Conservation (phyloP, 2,113 vertebrate species). For the Campylomormyrus numenius region DNA sequence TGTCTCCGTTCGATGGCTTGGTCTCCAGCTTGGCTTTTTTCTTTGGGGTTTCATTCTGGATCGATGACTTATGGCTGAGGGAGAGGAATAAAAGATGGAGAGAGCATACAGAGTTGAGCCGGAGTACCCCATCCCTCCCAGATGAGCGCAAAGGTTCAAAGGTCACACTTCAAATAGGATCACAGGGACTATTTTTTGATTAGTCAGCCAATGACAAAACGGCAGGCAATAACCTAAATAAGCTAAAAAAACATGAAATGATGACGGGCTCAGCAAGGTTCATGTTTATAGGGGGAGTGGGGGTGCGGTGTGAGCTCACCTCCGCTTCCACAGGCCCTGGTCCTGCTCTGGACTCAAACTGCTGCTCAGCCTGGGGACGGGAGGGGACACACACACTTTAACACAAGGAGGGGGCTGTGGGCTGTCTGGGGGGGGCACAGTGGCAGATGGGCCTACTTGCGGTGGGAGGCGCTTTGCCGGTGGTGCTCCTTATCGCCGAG, state of each 20-base stretch:
- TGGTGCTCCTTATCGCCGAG: constrained; percentile 93
- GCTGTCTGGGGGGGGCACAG: background rate
- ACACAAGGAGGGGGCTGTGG: background rate
- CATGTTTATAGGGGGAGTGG: background rate
- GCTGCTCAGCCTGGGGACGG: constrained; percentile 72
- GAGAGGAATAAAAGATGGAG: background rate
- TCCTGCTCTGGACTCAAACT: constrained; percentile 94
- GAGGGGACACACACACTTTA: constrained; percentile 27
- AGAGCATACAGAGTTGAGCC: background rate
- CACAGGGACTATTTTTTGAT: background rate
- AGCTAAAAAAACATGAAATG: constrained; percentile 14
- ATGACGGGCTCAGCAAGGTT: background rate
- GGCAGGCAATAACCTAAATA: constrained; percentile 17
- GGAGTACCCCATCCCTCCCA: background rate
- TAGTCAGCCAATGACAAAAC: background rate
- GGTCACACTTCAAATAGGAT: background rate
- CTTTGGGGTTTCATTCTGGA: constrained; percentile 99
- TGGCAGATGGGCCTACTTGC: constrained; percentile 68
- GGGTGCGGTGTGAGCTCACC: constrained; percentile 52
- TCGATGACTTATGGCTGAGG: constrained; percentile 94
- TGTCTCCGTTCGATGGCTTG: constrained; percentile 99
- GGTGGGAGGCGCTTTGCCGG: constrained; percentile 70
- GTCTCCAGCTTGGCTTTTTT: constrained; percentile 99
- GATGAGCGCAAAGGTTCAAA: background rate
- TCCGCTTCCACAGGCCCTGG: constrained; percentile 96